Evolutionary conservation across 2,113 vertebrate genomes (phyloP), one percentile per base, ranked within the genome.

Genomic region (Nothoprocta pentlandii): DNA sequence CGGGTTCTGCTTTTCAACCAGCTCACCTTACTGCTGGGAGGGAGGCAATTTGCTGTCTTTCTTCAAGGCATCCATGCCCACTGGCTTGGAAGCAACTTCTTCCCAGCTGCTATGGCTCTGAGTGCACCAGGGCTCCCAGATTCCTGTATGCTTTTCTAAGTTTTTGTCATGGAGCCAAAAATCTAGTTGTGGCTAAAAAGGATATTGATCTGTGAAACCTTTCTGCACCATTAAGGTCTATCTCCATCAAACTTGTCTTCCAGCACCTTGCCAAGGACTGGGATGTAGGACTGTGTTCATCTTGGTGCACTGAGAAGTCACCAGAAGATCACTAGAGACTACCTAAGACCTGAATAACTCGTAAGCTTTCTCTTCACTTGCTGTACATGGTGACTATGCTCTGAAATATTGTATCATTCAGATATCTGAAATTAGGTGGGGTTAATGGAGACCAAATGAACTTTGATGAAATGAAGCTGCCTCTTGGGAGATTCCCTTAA

Each of bases 381-480:
- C 2, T 12, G 4, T 12, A 6, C 16, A 32, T 25, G 8, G 2
- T 2, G 21, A 22, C 44, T 5, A 39, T 16, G 0, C 11, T 30
- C 30, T 30, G 47, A 26, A 63, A 26, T 3, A 54, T 9, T 20
- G 56, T 20, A 15, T 19, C 41, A 47, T 8, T 10, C 46, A 30
- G 63, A n/a, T n/a, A 47, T 7, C 3, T 46, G 26, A 44, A 28
- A 6, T 16, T 41, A 3, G 22, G 26, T 13, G 23, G 0, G 10
- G 9, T 41, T 46, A 54, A 10, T 16, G 17, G 32, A 54, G 58
- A 58, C 5, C 34, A 22, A 32, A 32, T 8, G 20, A 49, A 36
- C 70, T 51, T 58, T 13, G 6, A 4, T 8, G 51, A 30, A 66
- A 64, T 53, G 19, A 25, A 71, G 53, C 9, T 46, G 49, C 13